Evolutionary conservation across 2,888 invertebrate genomes (phyloP).

Genomic region (Cataglyphis livida): DNA sequence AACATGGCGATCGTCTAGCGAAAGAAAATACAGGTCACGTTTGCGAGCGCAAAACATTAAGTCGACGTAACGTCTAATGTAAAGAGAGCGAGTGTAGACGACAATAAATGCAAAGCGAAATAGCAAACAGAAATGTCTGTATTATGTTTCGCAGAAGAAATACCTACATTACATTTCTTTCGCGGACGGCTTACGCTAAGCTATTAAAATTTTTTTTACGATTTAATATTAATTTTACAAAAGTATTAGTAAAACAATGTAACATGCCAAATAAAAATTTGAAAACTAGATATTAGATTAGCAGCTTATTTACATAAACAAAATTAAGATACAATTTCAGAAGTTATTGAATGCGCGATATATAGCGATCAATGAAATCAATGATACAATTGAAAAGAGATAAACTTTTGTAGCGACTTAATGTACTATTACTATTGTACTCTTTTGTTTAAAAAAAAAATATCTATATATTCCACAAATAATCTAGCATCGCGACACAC

Average conservation of each 20-base stretch:
- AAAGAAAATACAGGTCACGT: constrained; percentile 43
- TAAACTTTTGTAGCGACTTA: neutral
- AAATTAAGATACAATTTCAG: neutral
- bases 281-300: neutral
- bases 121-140: constrained; percentile 44
- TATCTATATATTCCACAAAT: neutral
- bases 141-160: constrained; percentile 9
- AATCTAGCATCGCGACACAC: neutral
- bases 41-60: constrained; percentile 56
- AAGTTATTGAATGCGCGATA: neutral
- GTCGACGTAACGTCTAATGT: constrained; percentile 52
- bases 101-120: constrained; percentile 64
- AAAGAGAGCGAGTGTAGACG: constrained; percentile 51
- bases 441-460: neutral
- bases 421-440: neutral
- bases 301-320: neutral
- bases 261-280: neutral
- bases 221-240: constrained; percentile 36
- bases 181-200: neutral
- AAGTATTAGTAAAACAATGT: neutral
- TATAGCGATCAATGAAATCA: neutral
- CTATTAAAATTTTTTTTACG: constrained; percentile 5
- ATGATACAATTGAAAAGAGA: constrained; percentile 12
- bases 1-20: constrained; percentile 45
- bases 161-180: constrained; percentile 36